phyloP scores from a whole-genome alignment of 2,113 vertebrate genomes.

The Lathamus discolor region DNA sequence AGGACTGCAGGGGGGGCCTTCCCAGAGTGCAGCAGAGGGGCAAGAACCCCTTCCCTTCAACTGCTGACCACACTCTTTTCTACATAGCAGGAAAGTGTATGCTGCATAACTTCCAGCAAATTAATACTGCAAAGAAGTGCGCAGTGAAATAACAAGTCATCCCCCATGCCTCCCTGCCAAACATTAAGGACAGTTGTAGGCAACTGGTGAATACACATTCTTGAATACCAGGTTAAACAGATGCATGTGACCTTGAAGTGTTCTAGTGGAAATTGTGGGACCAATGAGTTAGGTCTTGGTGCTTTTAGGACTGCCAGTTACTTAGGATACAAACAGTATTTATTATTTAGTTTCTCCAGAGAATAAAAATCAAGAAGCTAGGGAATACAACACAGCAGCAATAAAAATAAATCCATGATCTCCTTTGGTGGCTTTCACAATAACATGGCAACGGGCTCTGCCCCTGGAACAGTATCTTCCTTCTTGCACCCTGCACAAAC shows the following conservation, averaged over 20 bases:
- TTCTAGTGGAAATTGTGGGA: background rate
- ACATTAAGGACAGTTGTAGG: background rate
- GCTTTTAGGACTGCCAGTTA: background rate
- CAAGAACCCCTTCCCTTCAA: background rate
- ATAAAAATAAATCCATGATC: constrained; percentile 24
- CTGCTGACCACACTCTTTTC: background rate
- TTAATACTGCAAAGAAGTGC: background rate
- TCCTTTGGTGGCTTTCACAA: background rate
- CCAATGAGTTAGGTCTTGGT: background rate
- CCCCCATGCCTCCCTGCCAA: background rate
- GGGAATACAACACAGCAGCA: constrained; percentile 10
- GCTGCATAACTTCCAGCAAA: background rate
- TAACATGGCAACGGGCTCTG: constrained; percentile 13
- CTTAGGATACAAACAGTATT: background rate
- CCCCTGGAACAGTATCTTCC: background rate
- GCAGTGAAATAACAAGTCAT: background rate
- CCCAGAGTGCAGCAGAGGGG: background rate
- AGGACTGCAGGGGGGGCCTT: background rate
- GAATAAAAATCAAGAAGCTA: background rate
- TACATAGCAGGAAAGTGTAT: background rate
- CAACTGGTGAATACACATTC: background rate
- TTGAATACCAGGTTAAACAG: background rate
- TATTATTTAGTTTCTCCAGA: background rate
- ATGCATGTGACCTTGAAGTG: background rate
- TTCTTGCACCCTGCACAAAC: background rate